phyloP scores from a whole-genome alignment of 2,888 invertebrate genomes.

The Junonia oenone region DNA sequence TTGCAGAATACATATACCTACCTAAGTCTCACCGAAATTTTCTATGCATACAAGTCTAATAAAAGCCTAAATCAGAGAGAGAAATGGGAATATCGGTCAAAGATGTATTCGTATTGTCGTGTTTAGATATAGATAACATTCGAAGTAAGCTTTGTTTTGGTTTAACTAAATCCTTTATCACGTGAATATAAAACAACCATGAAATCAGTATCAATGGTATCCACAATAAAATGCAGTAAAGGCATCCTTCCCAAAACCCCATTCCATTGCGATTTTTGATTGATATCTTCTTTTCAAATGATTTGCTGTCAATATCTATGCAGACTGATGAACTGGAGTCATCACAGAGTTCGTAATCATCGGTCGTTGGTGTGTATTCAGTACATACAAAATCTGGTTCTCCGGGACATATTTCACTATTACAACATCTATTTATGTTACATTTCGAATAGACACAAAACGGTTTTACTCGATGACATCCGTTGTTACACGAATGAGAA shows the following conservation, averaged over 20 bases:
- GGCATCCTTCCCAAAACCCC: constrained; percentile 44
- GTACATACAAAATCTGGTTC: constrained; percentile 15
- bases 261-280: constrained; percentile 33
- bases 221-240: constrained; percentile 52
- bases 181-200: constrained; percentile 43
- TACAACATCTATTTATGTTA: background rate
- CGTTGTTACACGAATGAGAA: constrained; percentile 3
- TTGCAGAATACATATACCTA: background rate
- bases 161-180: constrained; percentile 37
- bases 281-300: constrained; percentile 27
- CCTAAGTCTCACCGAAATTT: background rate
- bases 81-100: constrained; percentile 33
- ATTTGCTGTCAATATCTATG: constrained; percentile 28
- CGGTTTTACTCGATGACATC: background rate
- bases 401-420: constrained; percentile 1
- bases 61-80: constrained; percentile 58
- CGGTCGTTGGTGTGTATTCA: constrained; percentile 5
- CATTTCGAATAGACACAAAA: background rate
- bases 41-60: constrained; percentile 18
- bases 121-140: background rate
- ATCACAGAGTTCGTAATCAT: constrained; percentile 20
- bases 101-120: background rate
- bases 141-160: constrained; percentile 2
- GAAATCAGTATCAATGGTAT: constrained; percentile 46
- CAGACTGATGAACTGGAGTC: constrained; percentile 28